Base-by-base conservation (phyloP, 1,140 invertebrate genomes). In the Scaptomyza pallida region DNA sequence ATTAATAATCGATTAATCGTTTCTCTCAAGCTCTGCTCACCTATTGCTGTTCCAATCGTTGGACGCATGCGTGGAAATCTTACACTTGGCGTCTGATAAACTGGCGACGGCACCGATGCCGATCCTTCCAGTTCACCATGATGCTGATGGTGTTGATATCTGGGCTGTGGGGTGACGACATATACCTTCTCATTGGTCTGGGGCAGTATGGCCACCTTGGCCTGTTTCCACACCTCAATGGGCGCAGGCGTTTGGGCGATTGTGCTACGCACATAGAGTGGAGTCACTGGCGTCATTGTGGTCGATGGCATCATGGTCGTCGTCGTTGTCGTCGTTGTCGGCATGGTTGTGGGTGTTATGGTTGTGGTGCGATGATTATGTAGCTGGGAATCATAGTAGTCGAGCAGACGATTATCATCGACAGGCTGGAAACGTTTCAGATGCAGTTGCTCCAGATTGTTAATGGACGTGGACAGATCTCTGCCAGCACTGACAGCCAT, bases 181-280 rank as follows among this genome's bases (percentile, higher is more conserved):
- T 96, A 96, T 0, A 96, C 93, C 90, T 95, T 95, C 91, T 96
- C 96, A 71, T 95, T 95, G 3, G 94, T 95, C 40, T 94, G 90
- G 26, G 95, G 93, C 2, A 95, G 94, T 73, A 95, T 94, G 8
- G 94, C 94, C n/a, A 95, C 93, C 86, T 94, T 93, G 57, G 94
- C 92, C 72, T 93, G 89, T 17, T 94, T 93, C 95, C 95, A 96
- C 2, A 92, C 92, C 13, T 93, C 93, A 48, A 78, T 80, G 17
- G 85, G 73, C 5, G 82, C 69, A 5, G 50, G 17, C 17, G 73
- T 62, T 5, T 26, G 23, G 2, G 44, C 13, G 1, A 23, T 13
- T 5, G 37, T 76, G 44, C 52, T 78, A 35, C 81, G 67, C 21
- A 76, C 71, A 37, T 90, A 90, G 6, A 88, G 71, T 0, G 85